phyloP scores from a whole-genome alignment of 1,140 invertebrate genomes.

The Callitettix versicolor region DNA sequence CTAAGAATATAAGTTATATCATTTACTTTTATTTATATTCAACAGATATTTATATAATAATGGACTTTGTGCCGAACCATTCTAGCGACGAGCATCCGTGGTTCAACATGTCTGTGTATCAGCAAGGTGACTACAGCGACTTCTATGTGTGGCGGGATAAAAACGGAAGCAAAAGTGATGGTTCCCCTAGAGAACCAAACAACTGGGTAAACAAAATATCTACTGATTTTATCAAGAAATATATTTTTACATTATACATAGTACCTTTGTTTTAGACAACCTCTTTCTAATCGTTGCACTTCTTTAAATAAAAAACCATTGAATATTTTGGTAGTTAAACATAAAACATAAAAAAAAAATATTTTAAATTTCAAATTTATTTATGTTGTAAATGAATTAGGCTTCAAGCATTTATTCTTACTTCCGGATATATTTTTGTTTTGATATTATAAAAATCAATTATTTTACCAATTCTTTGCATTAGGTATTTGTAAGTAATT shows the following conservation, averaged over 20 bases:
- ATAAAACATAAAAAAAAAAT: no score
- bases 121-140: constrained; percentile 48
- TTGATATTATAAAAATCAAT: not conserved
- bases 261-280: not conserved
- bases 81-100: constrained; percentile 66
- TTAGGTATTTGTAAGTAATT: not conserved
- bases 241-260: not conserved
- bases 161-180: constrained; percentile 35
- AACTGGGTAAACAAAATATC: constrained; percentile 41
- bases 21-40: not conserved
- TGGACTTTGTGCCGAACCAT: constrained; percentile 85
- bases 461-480: not conserved
- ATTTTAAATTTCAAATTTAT: not conserved
- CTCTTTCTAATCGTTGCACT: not conserved
- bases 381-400: not conserved
- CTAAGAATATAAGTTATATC: no score
- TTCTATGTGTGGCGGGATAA: constrained; percentile 69
- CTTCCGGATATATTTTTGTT: not conserved
- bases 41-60: constrained; percentile 60
- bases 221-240: not conserved
- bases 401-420: not conserved
- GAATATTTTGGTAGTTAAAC: not conserved
- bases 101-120: constrained; percentile 56
- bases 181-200: constrained; percentile 35
- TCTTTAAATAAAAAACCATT: not conserved